A percentile compares a stretch with the other conserved stretches of the same genome.
These are phyloP conservation scores for Cynocephalus volans DNA, from an alignment of 2,113 vertebrate species.

Conservation along the genomic window DNA sequence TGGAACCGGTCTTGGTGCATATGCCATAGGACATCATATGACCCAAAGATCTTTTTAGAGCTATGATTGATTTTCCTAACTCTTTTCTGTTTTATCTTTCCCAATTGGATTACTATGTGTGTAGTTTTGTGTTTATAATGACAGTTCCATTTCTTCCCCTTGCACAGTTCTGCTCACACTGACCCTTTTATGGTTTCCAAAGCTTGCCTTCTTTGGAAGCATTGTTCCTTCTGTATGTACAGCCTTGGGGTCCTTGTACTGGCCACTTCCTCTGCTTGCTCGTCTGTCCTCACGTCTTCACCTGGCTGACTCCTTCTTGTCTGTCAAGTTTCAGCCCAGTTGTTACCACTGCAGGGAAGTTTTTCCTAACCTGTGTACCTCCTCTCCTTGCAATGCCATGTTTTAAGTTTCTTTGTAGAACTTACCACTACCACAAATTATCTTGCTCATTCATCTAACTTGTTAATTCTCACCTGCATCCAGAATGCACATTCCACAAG, in stretches of 20 bases:
- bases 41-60: constrained; percentile 11
- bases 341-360: not conserved
- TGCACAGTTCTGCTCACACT: not conserved
- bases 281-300: not conserved
- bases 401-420: not conserved
- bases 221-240: not conserved
- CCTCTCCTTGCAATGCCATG: too few relatives aligned
- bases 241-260: not conserved
- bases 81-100: constrained; percentile 60
- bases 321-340: not conserved
- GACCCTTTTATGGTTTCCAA: not conserved
- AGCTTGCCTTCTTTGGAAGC: not conserved
- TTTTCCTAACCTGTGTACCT: not conserved
- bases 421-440: not conserved
- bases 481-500: not conserved
- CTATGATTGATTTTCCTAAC: not conserved
- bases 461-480: not conserved
- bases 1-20: not conserved
- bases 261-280: not conserved
- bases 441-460: not conserved
- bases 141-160: not conserved
- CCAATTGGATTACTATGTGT: not conserved
- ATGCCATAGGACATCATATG: constrained; percentile 8
- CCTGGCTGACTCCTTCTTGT: not conserved
- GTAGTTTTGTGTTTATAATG: not conserved